Evolutionary conservation across 1,140 invertebrate genomes (phyloP).

Genomic region (Rhizoglyphus robini): DNA sequence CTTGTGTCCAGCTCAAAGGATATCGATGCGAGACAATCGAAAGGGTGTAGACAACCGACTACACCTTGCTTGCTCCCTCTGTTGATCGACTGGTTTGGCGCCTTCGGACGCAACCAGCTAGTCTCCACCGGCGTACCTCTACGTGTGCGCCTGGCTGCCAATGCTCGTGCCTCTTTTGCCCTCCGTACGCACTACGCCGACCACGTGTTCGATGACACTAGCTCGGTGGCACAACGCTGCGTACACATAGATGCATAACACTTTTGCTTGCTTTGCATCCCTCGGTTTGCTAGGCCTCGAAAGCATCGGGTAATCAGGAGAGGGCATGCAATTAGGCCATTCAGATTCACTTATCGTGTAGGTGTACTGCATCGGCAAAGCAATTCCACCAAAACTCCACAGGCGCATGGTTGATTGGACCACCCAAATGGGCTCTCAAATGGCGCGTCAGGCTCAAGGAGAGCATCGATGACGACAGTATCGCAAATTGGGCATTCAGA

Average conservation of each 20-base stretch:
- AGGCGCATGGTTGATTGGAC: too few relatives aligned
- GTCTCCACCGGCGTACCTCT: background rate
- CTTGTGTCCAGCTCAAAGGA: background rate
- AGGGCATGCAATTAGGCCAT: too few relatives aligned
- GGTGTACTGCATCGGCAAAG: background rate
- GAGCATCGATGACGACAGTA: too few relatives aligned
- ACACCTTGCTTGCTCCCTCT: background rate
- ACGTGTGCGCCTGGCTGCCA: background rate
- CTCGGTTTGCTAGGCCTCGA: too few relatives aligned
- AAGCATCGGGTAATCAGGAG: too few relatives aligned
- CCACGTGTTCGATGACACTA: background rate
- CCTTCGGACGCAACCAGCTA: background rate
- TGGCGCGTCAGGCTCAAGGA: too few relatives aligned
- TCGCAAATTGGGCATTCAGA: too few relatives aligned
- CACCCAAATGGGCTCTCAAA: too few relatives aligned
- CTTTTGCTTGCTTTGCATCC: too few relatives aligned
- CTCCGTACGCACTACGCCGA: background rate
- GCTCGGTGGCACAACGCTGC: too few relatives aligned
- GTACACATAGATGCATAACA: too few relatives aligned
- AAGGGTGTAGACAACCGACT: background rate
- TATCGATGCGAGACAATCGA: background rate
- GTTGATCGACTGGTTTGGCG: conserved; percentile 1
- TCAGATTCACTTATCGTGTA: background rate
- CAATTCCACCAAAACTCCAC: too few relatives aligned
- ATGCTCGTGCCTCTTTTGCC: background rate